phyloP scores from a whole-genome alignment of 1,140 invertebrate genomes.

The Procambarus virginalis region DNA sequence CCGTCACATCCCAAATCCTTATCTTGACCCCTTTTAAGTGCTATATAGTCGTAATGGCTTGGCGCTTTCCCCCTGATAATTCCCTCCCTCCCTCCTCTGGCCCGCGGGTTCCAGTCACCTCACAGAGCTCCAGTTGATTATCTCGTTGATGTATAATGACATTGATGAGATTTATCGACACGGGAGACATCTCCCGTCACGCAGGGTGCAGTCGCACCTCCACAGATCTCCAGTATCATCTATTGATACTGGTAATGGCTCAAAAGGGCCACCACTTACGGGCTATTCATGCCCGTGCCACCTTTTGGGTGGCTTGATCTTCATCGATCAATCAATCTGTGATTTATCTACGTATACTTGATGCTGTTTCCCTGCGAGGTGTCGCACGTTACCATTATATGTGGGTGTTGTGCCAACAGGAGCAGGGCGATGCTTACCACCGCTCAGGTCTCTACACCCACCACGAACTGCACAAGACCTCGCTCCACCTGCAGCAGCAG shows the following conservation, averaged over 20 bases:
- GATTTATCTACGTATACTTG: too few relatives aligned
- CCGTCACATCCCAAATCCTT: not conserved
- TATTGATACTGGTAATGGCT: not conserved
- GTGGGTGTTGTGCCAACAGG: not conserved
- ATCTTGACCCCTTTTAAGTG: not conserved
- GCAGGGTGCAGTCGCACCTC: too few relatives aligned
- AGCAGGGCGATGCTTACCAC: conserved; percentile 47
- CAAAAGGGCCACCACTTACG: not conserved
- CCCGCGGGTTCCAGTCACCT: too few relatives aligned
- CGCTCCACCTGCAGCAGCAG: conserved; percentile 14
- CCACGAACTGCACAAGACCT: conserved; percentile 7
- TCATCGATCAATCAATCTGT: not conserved
- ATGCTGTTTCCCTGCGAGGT: not conserved
- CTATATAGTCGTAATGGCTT: too few relatives aligned
- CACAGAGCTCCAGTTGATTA: too few relatives aligned
- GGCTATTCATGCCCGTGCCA: too few relatives aligned
- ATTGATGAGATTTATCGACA: not conserved
- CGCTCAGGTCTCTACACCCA: conserved; percentile 42
- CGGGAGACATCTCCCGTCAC: too few relatives aligned
- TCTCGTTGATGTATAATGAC: not conserved
- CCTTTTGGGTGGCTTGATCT: not conserved
- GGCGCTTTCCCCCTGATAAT: not conserved
- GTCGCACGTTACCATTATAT: not conserved
- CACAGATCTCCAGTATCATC: not conserved
- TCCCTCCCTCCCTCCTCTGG: too few relatives aligned